These are phyloP conservation scores for Sarcophaga rosellei DNA, from an alignment of 2,888 invertebrate genomes.

Conservation along the genomic window DNA sequence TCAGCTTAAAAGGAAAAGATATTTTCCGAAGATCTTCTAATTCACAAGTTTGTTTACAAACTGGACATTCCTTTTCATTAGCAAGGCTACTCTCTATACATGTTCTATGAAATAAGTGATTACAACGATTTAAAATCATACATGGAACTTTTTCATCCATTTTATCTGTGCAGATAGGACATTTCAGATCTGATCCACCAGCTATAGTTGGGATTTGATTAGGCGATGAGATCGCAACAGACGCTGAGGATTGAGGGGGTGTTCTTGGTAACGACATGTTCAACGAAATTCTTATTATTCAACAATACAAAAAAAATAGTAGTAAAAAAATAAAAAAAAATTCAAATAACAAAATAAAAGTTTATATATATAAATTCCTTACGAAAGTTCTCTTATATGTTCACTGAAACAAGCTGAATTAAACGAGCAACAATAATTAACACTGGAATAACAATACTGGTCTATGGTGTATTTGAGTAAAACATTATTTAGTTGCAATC, in stretches of 20 bases:
- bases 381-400: background rate
- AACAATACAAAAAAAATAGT: background rate
- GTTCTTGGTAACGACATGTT: background rate
- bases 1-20: background rate
- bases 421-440: background rate
- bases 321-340: background rate
- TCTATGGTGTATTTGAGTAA: background rate
- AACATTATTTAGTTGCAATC: background rate
- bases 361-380: background rate
- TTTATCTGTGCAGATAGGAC: background rate
- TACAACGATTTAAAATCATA: conserved; percentile 8
- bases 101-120: conserved; percentile 17
- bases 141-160: conserved; percentile 20
- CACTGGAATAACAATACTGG: background rate
- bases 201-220: background rate
- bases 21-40: conserved; percentile 16
- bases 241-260: background rate
- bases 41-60: conserved; percentile 17
- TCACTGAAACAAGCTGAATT: background rate
- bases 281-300: too few species aligned
- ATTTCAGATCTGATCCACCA: background rate
- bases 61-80: conserved; percentile 4
- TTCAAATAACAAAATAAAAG: background rate
- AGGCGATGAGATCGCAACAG: background rate
- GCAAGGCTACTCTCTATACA: conserved; percentile 12